Conservation (phyloP, 2,888 invertebrate genomes). For the Hoplodrina blanda region DNA sequence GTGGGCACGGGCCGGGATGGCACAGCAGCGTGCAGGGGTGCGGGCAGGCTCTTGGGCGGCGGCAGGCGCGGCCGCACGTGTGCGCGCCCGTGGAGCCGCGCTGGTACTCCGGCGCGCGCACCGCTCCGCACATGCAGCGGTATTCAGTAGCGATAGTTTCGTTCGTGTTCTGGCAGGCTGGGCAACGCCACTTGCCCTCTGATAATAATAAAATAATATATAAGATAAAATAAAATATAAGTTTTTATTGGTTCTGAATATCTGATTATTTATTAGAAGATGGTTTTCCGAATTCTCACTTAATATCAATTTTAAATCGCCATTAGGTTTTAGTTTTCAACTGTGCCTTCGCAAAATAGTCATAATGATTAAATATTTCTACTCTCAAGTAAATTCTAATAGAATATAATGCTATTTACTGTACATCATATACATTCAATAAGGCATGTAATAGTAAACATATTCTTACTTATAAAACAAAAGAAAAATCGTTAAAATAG, state of each 20-base stretch:
- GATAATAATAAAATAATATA: background rate
- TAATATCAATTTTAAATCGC: no score
- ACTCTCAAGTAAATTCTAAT: no score
- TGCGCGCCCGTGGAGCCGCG: constrained; percentile 94
- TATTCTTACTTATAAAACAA: no score
- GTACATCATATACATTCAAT: no score
- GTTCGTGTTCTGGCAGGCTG: constrained; percentile 97
- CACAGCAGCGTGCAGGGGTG: constrained; percentile 95
- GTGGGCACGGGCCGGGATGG: constrained; percentile 98
- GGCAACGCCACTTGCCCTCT: constrained; percentile 98
- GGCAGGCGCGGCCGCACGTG: constrained; percentile 97
- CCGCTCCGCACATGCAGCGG: constrained; percentile 97
- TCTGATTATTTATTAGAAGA: background rate
- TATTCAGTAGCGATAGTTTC: constrained; percentile 94
- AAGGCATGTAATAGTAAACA: no score
- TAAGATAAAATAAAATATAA: no score
- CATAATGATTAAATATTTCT: no score
- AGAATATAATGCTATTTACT: no score
- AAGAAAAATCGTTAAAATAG: no score
- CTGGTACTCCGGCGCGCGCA: constrained; percentile 93
- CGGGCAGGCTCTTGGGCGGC: constrained; percentile 89
- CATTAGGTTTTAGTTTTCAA: no score
- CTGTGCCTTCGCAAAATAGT: no score
- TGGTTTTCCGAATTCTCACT: no score
- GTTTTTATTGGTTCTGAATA: background rate